Evolutionary conservation across 2,113 vertebrate species (phyloP).

Genomic region (Oncorhynchus keta): DNA sequence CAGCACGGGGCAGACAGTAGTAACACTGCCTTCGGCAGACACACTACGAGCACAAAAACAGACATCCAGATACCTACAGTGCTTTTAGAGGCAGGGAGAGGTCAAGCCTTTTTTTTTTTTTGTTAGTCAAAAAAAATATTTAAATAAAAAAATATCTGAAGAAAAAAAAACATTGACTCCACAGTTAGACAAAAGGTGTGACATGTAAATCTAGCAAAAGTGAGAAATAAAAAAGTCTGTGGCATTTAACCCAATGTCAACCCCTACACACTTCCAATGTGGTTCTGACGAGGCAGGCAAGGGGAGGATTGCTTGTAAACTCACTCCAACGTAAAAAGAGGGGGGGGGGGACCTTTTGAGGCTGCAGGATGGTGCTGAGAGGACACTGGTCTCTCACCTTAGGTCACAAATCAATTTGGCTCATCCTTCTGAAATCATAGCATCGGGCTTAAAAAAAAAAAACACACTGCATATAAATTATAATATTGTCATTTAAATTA

Average conservation of each 20-base stretch:
- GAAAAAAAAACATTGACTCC: not conserved
- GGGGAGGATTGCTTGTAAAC: not conserved
- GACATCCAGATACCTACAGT: constrained; percentile 22
- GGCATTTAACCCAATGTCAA: too few relatives aligned
- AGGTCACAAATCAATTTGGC: constrained; percentile 26
- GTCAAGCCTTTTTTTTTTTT: constrained; percentile 35
- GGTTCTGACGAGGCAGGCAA: not conserved
- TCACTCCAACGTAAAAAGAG: not conserved
- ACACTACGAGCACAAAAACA: not conserved
- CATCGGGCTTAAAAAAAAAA: constrained; percentile 51
- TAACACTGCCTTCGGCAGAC: not conserved
- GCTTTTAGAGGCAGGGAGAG: constrained; percentile 39
- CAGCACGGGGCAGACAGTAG: constrained; percentile 25
- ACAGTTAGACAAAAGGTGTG: not conserved
- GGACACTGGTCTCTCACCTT: constrained; percentile 39
- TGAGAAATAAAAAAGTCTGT: not conserved
- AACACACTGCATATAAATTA: constrained; percentile 68
- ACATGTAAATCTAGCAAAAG: not conserved
- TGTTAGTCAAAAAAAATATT: constrained; percentile 24
- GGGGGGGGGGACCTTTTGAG: not conserved
- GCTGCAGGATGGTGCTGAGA: constrained; percentile 1
- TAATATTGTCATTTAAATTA: constrained; percentile 65
- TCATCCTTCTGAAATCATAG: constrained; percentile 46
- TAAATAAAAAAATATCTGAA: not conserved
- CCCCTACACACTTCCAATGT: not conserved